Base-by-base conservation (phyloP, 2,888 invertebrate genomes). In the Belgica antarctica region DNA sequence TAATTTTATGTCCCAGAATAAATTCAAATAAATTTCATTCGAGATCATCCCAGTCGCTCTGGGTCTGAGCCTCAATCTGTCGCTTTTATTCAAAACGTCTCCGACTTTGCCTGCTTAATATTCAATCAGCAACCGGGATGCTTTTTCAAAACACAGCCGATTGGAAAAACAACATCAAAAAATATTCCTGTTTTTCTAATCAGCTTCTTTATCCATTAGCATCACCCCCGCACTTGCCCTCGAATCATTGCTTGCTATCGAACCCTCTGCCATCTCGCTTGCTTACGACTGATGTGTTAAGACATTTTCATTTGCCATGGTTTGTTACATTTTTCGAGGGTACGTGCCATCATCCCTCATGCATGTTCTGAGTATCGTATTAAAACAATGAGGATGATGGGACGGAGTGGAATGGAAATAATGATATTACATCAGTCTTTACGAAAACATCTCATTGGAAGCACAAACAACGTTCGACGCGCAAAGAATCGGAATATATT, bases 231-330 rank as follows among this genome's bases (percentile, higher is more conserved):
- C 34, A 34, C 34, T 8, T 34, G 7, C 34, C 7, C 19, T 52
- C 5, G 15, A 52, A 52, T 5, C 34, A n/a, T n/a, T n/a, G n/a
- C n/a, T n/a, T n/a, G n/a, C n/a, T 15, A 41, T 2, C n/a, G 15
- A 5, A 41, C 41, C 41, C 41, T 41, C 41, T 2, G 4, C 24
- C 3, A 24, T 52, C 24, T 52, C 19, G 10, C 24, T 52, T 15
- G 19, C 10, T 52, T 22, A 10, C 19, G 24, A 22, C 24, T 52
- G 19, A 52, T 52, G 24, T 52, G 52, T 52, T 22, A 52, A 52
- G 52, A 41, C 41, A 52, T 52, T 52, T 52, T 52, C 52, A 52
- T 52, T 52, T 52, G 52, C 52, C 52, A 52, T 52, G 52, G 52
- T 52, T 52, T 52, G 41, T 41, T n/a, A n/a, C 41, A 10, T 41